Evolutionary conservation across 2,797 vertebrate genomes (phyloP), one percentile per base, ranked within the genome.

Genomic region (Artibeus lituratus): DNA sequence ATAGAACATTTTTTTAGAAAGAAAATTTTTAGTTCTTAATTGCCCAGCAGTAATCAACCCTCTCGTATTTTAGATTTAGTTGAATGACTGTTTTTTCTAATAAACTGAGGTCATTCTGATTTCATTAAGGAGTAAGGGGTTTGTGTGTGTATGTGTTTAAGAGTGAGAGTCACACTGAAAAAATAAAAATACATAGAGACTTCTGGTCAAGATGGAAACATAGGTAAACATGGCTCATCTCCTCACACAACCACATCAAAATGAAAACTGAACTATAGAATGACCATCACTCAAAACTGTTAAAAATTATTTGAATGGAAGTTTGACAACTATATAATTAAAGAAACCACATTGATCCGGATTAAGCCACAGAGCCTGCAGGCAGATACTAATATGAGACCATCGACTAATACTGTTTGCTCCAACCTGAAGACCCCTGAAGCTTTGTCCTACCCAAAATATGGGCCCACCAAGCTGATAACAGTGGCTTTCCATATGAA

Each of bases 1-100:
- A 47, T 24, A 59, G 32, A 81, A 78, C 55, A 78, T 32, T 72
- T 29, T 92, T 94, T 59, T 29, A 32, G 90, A 90, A 21, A 83
- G 53, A 74, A 90, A 90, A 83, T 70, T 14, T 22, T 81, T 47
- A 32, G 59, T 19, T 19, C 21, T 55, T 80, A 55, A 72, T 76
- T 74, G 49, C 19, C 8, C 26, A 81, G 42, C 49, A 88, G 77
- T 92, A 90, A 83, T 83, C 35, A 93, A 62, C 7, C 8, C 0
- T 90, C 12, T 57, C 82, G 7, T 80, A 94, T 87, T 96, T 96
- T 53, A 92, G 55, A 84, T 84, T 94, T 69, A 73, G 47, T 55
- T 18, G 51, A 87, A 80, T 26, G 21, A 65, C 84, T 82, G 49
- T 37, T 74, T 53, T 32, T n/a, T 39, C 12, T 37, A 55, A 92